Evolutionary conservation across 92 coral and sea anemone genomes (phyloP).

Genomic region (Blastomussa wellsi): DNA sequence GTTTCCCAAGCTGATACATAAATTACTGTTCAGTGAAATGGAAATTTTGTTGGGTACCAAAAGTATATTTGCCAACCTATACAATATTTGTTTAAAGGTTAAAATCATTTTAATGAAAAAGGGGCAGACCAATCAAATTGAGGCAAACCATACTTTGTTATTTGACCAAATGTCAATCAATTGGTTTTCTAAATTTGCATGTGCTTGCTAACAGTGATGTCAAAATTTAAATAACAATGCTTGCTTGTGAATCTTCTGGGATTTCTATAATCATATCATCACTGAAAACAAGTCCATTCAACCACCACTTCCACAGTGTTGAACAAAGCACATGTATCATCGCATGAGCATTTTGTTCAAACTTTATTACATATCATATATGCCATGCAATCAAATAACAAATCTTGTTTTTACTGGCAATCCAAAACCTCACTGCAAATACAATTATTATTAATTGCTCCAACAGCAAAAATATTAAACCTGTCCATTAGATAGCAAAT

Average conservation of each 20-base stretch:
- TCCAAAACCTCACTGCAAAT: background rate
- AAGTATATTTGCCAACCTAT: background rate
- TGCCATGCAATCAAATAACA: background rate
- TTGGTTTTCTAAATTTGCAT: constrained; percentile 24
- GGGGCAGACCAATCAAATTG: constrained; percentile 14
- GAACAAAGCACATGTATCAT: background rate
- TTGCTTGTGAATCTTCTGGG: background rate
- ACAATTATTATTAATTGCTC: background rate
- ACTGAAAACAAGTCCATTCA: background rate
- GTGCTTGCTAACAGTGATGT: background rate
- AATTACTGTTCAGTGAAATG: background rate
- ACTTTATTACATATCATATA: background rate
- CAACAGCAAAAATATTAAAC: background rate
- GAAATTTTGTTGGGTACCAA: background rate
- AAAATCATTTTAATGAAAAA: background rate
- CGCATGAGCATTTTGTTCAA: background rate
- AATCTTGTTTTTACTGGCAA: background rate
- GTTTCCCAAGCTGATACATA: constrained; percentile 11
- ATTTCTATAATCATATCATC: background rate
- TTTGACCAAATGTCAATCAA: background rate
- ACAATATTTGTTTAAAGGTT: constrained; percentile 27
- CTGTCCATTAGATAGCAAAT: too few relatives aligned
- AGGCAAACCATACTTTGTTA: background rate
- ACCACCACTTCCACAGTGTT: background rate
- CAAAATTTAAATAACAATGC: constrained; percentile 5